Percentiles rank a stretch among this genome's conserved stretches.
These are phyloP conservation scores for Lordiphosa fenestrarum DNA, from an alignment of 2,888 invertebrate species.

Conservation along the genomic window DNA sequence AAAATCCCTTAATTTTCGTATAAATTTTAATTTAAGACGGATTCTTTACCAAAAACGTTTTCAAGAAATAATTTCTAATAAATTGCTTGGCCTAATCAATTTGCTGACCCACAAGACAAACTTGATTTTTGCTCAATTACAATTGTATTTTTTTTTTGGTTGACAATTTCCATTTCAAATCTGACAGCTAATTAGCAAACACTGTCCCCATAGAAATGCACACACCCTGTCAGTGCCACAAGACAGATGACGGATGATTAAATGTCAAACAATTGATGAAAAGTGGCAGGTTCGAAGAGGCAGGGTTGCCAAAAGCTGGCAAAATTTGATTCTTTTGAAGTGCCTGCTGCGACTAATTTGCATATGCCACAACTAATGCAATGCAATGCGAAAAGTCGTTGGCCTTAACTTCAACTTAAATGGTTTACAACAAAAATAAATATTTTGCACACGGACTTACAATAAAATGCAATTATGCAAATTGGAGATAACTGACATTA, in stretches of 20 bases:
- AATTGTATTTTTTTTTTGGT: constrained; percentile 10
- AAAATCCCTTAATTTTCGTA: too few species aligned
- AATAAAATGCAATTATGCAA: constrained; percentile 73
- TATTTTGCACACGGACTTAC: constrained; percentile 65
- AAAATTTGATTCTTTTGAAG: constrained; percentile 22
- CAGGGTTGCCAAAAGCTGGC: constrained; percentile 26
- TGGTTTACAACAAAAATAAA: constrained; percentile 21
- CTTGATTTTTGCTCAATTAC: neutral
- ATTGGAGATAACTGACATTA: constrained; percentile 55
- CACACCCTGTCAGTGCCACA: neutral
- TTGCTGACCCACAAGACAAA: constrained; percentile 4
- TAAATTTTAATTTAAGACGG: too few species aligned
- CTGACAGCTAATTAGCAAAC: constrained; percentile 54
- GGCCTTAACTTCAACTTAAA: constrained; percentile 58
- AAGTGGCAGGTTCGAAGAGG: constrained; percentile 26
- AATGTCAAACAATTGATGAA: constrained; percentile 41
- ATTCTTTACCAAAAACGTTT: too few species aligned
- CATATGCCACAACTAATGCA: constrained; percentile 29
- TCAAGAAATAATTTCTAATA: neutral
- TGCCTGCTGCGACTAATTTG: constrained; percentile 27
- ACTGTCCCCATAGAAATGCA: constrained; percentile 13
- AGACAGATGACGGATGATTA: constrained; percentile 27
- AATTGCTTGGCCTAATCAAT: neutral
- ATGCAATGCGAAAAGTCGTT: constrained; percentile 58
- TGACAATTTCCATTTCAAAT: constrained; percentile 23